Base-by-base conservation (phyloP, 2,113 vertebrate genomes). In the Limnothrissa miodon region DNA sequence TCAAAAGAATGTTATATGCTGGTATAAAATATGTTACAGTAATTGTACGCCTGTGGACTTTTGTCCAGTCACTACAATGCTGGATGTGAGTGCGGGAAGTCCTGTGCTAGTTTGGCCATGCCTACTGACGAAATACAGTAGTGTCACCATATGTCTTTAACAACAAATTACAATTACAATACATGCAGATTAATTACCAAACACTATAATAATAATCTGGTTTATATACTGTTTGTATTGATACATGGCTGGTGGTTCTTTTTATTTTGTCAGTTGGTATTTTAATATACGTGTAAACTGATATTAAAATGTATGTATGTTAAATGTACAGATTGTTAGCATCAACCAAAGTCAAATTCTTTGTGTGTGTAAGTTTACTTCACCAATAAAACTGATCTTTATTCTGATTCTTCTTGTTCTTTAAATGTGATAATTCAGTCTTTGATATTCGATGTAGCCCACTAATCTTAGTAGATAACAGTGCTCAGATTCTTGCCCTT, bases 381-480 rank as follows among this genome's bases (percentile, higher is more conserved):
- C n/a, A n/a, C n/a, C n/a, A n/a, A n/a, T n/a, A n/a, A n/a, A n/a
- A n/a, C n/a, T n/a, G n/a, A n/a, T n/a, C n/a, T n/a, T n/a, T n/a
- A n/a, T n/a, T n/a, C n/a, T n/a, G n/a, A n/a, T n/a, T n/a, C n/a
- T n/a, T n/a, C n/a, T n/a, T n/a, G 33, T 70, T 36, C 62, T 29
- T 36, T 29, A 29, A 25, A 29, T 62, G 25, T 70, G 29, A 70
- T 70, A 17, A 70, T 70, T 33, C 15, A 70, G 36, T 36, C 10
- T 70, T 70, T 15, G 10, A 70, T 70, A 29, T 33, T 70, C n/a
- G 62, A 33, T 33, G 29, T 13, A 17, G 39, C 29, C 39, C 33
- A 78, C 82, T 45, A 29, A 80, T 83, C 66, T 45, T 15, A 10
- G 62, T 29, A 29, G 45, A 39, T n/a, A n/a, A n/a, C 81, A 78